A percentile compares a stretch with the other conserved stretches of the same genome.
Evolutionary conservation across 2,888 invertebrate genomes (phyloP).

Genomic region (Allophyes oxyacanthae): DNA sequence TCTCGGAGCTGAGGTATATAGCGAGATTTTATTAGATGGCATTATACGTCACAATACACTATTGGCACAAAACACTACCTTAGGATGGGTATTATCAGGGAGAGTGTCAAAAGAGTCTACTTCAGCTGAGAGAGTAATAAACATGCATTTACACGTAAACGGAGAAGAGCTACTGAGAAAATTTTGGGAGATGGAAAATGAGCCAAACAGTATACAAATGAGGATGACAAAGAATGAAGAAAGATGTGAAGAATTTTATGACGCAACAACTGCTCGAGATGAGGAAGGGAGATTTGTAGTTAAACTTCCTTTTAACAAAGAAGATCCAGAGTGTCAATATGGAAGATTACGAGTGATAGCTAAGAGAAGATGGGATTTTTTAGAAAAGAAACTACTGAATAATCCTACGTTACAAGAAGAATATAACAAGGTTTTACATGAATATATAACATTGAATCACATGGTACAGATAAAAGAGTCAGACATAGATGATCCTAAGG

Average conservation of each 20-base stretch:
- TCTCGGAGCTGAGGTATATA: slow-evolving; percentile 1
- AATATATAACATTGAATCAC: not conserved
- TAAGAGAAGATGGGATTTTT: not conserved
- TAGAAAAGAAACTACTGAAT: not conserved
- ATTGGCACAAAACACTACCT: not conserved
- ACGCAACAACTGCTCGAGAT: not conserved
- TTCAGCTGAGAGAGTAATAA: not conserved
- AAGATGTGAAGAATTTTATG: slow-evolving; percentile 7
- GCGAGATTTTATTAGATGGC: slow-evolving; percentile 1
- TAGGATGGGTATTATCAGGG: not conserved
- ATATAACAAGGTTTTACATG: not conserved
- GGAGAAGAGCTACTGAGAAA: not conserved
- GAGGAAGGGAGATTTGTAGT: slow-evolving; percentile 13
- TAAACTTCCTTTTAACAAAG: not conserved
- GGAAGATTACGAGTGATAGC: not conserved
- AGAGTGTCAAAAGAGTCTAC: not conserved
- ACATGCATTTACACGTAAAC: not conserved
- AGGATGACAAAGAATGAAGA: not conserved
- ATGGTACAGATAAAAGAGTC: not conserved
- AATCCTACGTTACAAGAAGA: not conserved
- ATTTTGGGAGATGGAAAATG: not conserved
- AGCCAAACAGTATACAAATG: not conserved
- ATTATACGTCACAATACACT: not conserved
- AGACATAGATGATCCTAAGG: not conserved
- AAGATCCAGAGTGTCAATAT: slow-evolving; percentile 1